Evolutionary conservation across 2,797 vertebrate genomes (phyloP).

Genomic region (Epinephelus malabaricus): DNA sequence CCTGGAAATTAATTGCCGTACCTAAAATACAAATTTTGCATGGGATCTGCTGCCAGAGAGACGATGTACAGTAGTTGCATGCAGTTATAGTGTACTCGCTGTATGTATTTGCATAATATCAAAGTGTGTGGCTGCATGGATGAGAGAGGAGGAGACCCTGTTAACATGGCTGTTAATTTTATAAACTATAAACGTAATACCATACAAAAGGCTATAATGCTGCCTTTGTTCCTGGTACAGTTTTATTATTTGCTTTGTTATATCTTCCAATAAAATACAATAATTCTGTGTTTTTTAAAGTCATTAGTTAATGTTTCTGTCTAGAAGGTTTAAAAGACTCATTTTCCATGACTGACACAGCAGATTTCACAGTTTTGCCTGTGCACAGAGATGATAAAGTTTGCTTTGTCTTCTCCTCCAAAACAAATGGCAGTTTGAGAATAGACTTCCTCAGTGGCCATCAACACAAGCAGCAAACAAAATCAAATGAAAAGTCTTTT

Average conservation of each 20-base stretch:
- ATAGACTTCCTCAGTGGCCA: conserved; percentile 57
- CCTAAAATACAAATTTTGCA: conserved; percentile 61
- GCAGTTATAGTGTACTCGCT: conserved; percentile 1
- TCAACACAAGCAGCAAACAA: conserved; percentile 62
- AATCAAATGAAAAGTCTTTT: conserved; percentile 50
- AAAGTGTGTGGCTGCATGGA: conserved; percentile 6
- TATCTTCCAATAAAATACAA: conserved; percentile 21
- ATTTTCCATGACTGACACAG: conserved; percentile 31
- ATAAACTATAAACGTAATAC: conserved; percentile 29
- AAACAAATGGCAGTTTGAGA: conserved; percentile 47
- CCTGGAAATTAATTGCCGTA: conserved; percentile 75
- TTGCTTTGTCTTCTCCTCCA: conserved; percentile 44
- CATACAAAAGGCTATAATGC: conserved; percentile 11
- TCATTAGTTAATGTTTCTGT: conserved; percentile 8
- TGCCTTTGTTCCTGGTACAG: conserved; percentile 2
- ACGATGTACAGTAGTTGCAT: conserved; percentile 31
- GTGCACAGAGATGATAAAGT: conserved; percentile 35
- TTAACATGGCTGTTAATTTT: conserved; percentile 37
- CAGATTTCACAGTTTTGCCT: conserved; percentile 18
- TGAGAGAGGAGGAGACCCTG: conserved; percentile 1
- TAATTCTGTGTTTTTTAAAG: conserved; percentile 7
- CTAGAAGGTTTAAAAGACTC: conserved; percentile 30
- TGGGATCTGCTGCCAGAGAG: conserved; percentile 43
- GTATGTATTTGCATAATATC: conserved; percentile 21
- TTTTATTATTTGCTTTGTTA: conserved; percentile 25